A percentile compares a stretch with the other conserved stretches of the same genome.
Conservation (phyloP, 2,113 vertebrate species). For the Bufo gargarizans region DNA sequence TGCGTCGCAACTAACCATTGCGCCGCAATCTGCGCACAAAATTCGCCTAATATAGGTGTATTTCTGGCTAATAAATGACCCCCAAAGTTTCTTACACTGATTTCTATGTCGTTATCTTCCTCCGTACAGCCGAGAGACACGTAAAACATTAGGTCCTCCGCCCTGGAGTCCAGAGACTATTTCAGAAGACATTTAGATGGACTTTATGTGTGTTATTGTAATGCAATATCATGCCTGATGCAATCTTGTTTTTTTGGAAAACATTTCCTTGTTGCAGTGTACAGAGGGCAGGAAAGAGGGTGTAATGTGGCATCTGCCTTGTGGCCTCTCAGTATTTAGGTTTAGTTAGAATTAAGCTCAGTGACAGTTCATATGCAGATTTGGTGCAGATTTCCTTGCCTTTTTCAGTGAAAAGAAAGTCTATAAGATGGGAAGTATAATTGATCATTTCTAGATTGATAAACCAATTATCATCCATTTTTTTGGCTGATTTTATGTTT, state of each 20-base stretch:
- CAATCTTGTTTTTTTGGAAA: background rate
- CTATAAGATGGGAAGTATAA: background rate
- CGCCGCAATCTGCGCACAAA: too few species aligned
- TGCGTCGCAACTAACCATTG: too few species aligned
- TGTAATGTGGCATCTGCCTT: background rate
- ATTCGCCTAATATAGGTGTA: too few species aligned
- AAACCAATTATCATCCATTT: background rate
- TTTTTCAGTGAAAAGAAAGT: background rate
- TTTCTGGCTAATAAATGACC: too few species aligned
- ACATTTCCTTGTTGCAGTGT: background rate
- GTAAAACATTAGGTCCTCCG: background rate
- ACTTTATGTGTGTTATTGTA: background rate
- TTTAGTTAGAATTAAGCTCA: background rate
- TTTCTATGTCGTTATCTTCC: background rate
- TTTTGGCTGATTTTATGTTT: background rate
- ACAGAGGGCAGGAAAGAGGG: background rate
- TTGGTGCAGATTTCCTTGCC: background rate
- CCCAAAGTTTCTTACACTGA: background rate
- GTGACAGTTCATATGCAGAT: background rate
- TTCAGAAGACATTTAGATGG: background rate
- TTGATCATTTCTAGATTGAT: background rate
- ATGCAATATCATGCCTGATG: background rate
- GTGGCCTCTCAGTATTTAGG: background rate
- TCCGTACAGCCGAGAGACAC: background rate
- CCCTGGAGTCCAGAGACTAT: background rate